A percentile compares a stretch with the other conserved stretches of the same genome.
phyloP scores from a whole-genome alignment of 2,797 vertebrate genomes.

The Chelidonichthys spinosus region DNA sequence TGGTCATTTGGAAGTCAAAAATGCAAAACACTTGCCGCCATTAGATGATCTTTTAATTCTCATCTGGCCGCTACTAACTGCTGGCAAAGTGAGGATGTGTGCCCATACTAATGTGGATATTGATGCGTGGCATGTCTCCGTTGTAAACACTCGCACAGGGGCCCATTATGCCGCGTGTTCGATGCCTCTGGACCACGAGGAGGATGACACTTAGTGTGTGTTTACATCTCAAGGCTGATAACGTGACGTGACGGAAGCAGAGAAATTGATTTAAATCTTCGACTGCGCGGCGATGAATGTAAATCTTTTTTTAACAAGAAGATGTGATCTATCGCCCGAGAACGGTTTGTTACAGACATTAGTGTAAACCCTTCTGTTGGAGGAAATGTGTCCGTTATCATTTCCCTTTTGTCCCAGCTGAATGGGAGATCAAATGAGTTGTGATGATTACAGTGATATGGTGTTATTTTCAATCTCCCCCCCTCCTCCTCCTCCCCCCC shows the following conservation, averaged over 20 bases:
- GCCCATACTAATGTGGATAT: constrained; percentile 56
- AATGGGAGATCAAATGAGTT: constrained; percentile 80
- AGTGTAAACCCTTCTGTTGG: constrained; percentile 69
- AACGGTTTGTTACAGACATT: constrained; percentile 74
- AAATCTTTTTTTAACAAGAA: constrained; percentile 73
- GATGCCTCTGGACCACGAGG: constrained; percentile 65
- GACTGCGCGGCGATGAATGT: constrained; percentile 74
- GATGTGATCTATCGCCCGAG: constrained; percentile 74
- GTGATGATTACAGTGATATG: constrained; percentile 74
- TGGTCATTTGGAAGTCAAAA: constrained; percentile 27
- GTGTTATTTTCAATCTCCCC: constrained; percentile 62
- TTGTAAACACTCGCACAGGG: constrained; percentile 64
- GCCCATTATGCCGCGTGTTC: constrained; percentile 65
- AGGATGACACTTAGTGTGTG: constrained; percentile 78
- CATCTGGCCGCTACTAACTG: constrained; percentile 45
- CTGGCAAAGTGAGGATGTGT: constrained; percentile 48
- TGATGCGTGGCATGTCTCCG: constrained; percentile 51
- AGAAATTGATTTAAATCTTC: constrained; percentile 81
- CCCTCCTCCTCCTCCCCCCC: background rate
- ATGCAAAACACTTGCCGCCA: constrained; percentile 30
- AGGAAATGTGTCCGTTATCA: constrained; percentile 62
- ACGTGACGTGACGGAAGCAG: constrained; percentile 77
- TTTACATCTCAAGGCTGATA: constrained; percentile 79
- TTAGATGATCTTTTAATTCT: constrained; percentile 54
- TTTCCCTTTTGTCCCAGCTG: constrained; percentile 77